Base-by-base conservation (phyloP, 2,797 vertebrate species). In the Microctenopoma steveboyesi region DNA sequence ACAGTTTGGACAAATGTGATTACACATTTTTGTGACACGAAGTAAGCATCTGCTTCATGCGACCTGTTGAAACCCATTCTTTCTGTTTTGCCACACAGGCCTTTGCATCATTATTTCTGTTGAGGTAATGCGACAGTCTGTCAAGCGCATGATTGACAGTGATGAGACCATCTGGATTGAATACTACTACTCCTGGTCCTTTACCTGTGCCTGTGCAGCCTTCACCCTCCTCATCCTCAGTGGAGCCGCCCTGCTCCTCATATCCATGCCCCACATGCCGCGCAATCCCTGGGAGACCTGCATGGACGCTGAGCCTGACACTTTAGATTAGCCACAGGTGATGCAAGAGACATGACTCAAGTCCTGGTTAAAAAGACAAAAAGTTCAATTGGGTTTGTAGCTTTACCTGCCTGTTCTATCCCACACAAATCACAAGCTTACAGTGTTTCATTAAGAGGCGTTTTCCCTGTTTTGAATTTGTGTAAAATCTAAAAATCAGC, bases 281-380 rank as follows among this genome's bases (percentile, higher is more conserved):
- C 95, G 93, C 79, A 97, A 99, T 89, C 97, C 98, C 48, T 99
- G 98, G 98, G 98, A 99, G 91, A 95, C 95, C 66, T 99, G 98
- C 93, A 97, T 98, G 97, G 98, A 99, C 0, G 97, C 97, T 0
- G 97, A 98, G 30, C 96, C 95, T 0, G 97, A 98, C 69, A 86
- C 90, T 64, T 85, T 93, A 56, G 92, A 94, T 80, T 94, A 92
- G 81, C 63, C 35, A 33, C 53, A 49, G 58, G 49, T 56, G 75
- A 69, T 46, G n/a, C 37, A 43, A 28, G 18, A 45, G 18, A 54
- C 25, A 45, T 4, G 35, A 49, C 53, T 59, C 7, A 48, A n/a
- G 30, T 16, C n/a, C 28, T n/a, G 42, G 3, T 50, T 40, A 13
- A 50, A 62, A 69, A 43, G 9, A 52, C 18, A 22, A 10, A 15